Evolutionary conservation across 2,113 vertebrate species (phyloP).

Genomic region (Macroglossus sobrinus): DNA sequence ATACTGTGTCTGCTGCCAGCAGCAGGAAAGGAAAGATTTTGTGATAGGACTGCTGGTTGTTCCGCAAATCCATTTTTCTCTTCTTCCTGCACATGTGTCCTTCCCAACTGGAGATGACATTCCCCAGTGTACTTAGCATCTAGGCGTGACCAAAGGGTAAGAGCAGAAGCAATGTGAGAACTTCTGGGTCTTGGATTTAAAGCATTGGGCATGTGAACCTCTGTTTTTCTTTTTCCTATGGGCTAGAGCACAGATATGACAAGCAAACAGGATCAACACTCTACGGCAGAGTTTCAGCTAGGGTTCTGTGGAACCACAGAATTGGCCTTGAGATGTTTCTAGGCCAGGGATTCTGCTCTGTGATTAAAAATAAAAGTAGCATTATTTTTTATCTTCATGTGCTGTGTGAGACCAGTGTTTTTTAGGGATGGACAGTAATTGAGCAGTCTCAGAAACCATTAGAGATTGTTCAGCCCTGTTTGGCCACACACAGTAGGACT

Average conservation of each 20-base stretch:
- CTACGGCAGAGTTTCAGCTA: background rate
- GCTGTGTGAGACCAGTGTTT: background rate
- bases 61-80: background rate
- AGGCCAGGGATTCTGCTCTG: background rate
- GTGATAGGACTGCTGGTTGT: background rate
- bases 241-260: background rate
- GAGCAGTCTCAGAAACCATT: background rate
- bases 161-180: background rate
- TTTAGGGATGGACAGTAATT: background rate
- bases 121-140: background rate
- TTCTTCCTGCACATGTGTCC: background rate
- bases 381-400: background rate
- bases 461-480: background rate
- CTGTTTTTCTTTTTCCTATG: background rate
- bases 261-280: background rate
- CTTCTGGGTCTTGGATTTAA: background rate
- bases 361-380: background rate
- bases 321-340: background rate
- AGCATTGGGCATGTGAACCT: background rate
- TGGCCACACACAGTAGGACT: background rate
- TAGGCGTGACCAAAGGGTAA: background rate
- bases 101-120: background rate
- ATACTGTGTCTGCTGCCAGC: background rate
- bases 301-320: background rate
- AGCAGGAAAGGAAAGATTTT: background rate